Percentiles rank a stretch among this genome's conserved stretches.
Evolutionary conservation across 2,888 invertebrate genomes (phyloP).

Genomic region (Alitta virens): DNA sequence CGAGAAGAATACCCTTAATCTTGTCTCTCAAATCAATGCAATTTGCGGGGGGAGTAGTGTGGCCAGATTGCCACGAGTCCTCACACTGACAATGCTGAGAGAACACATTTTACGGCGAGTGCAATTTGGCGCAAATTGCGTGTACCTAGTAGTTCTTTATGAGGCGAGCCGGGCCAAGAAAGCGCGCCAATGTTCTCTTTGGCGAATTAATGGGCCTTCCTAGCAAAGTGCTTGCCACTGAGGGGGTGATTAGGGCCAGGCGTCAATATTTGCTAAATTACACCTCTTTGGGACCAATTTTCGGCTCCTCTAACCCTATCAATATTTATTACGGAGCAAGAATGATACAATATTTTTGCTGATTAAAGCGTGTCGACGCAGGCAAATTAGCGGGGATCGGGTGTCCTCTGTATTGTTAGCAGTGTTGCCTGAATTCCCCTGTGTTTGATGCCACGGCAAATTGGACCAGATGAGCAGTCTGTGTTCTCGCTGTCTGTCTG

Average conservation of each 20-base stretch:
- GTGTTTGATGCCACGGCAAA: background rate
- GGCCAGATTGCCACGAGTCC: no score
- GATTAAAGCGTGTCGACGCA: background rate
- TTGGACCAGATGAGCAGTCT: background rate
- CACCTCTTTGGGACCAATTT: conserved; percentile 2
- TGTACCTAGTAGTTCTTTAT: background rate
- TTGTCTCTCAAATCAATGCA: no score
- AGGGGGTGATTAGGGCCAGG: conserved; percentile 2
- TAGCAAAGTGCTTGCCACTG: background rate
- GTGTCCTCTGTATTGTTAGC: background rate
- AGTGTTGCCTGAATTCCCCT: background rate
- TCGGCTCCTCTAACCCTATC: background rate
- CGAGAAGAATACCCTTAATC: no score
- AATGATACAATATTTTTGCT: conserved; percentile 1
- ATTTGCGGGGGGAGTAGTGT: no score
- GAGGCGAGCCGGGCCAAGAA: background rate
- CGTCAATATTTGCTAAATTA: conserved; percentile 19
- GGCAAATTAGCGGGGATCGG: background rate
- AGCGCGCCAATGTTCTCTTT: no score
- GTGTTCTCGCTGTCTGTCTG: no score
- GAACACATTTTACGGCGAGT: background rate
- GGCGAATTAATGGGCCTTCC: background rate
- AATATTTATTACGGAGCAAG: background rate
- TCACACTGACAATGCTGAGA: no score
- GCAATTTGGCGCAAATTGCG: conserved; percentile 1